Conservation (phyloP, 2,888 invertebrate genomes). For the Cyclophora albipunctata region DNA sequence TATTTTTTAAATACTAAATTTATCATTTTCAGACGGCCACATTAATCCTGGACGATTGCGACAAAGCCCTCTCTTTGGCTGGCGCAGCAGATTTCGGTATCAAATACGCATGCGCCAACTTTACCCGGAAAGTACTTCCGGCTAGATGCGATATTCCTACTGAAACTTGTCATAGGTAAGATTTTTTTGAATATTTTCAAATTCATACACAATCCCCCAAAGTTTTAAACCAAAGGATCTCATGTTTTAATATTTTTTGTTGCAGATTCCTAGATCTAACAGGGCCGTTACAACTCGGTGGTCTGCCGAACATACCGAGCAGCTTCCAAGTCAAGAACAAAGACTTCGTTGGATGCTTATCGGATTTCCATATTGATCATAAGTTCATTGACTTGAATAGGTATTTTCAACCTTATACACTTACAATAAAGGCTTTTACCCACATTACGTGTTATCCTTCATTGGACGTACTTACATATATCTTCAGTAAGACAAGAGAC, state of each 20-base stretch:
- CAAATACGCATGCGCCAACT: slow-evolving; percentile 88
- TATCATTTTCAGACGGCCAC: slow-evolving; percentile 80
- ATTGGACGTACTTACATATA: too few species aligned
- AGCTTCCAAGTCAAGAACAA: slow-evolving; percentile 86
- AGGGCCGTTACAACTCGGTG: slow-evolving; percentile 93
- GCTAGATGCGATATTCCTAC: slow-evolving; percentile 83
- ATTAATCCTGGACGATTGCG: slow-evolving; percentile 90
- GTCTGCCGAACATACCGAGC: slow-evolving; percentile 87
- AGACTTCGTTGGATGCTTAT: slow-evolving; percentile 93
- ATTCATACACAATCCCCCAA: too few species aligned
- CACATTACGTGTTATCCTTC: too few species aligned
- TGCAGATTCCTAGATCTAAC: slow-evolving; percentile 92
- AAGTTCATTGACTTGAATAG: slow-evolving; percentile 90
- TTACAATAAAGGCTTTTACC: too few species aligned
- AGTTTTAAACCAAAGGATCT: too few species aligned
- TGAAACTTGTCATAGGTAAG: slow-evolving; percentile 82
- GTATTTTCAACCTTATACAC: slow-evolving; percentile 33
- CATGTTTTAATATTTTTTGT: slow-evolving; percentile 24
- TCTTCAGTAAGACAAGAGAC: too few species aligned
- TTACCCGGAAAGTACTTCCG: slow-evolving; percentile 82
- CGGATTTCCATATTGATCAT: slow-evolving; percentile 90
- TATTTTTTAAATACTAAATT: too few species aligned
- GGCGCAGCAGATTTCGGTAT: slow-evolving; percentile 81
- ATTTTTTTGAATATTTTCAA: not conserved
- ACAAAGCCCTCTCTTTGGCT: slow-evolving; percentile 86